A percentile compares a stretch with the other conserved stretches of the same genome.
Conservation (phyloP, 2,113 vertebrate genomes). For the Tragelaphus buxtoni region DNA sequence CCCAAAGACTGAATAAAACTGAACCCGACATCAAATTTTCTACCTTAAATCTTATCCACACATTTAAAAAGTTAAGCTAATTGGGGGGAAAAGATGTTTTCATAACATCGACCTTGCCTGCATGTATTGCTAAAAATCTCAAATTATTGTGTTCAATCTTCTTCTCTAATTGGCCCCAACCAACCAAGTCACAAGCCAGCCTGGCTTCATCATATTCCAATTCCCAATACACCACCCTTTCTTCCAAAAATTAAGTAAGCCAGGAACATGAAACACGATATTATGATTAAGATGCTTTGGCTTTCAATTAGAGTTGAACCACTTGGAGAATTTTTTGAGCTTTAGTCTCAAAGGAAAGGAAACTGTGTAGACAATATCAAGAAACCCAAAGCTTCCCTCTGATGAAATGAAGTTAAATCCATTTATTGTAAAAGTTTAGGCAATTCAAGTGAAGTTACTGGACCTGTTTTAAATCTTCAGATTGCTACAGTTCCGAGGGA, state of each 20-base stretch:
- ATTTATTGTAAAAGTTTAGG: conserved; percentile 31
- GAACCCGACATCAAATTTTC: neutral
- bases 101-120: neutral
- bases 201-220: conserved; percentile 44
- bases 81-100: neutral
- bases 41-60: conserved; percentile 4
- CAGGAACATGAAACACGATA: conserved; percentile 51
- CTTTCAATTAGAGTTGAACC: conserved; percentile 54
- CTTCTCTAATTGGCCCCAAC: conserved; percentile 52
- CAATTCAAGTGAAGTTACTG: conserved; percentile 44
- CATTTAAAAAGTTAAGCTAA: neutral
- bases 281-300: conserved; percentile 63
- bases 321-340: conserved; percentile 20
- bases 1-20: conserved; percentile 14
- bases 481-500: conserved; percentile 48
- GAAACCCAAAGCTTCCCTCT: conserved; percentile 47
- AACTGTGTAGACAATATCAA: conserved; percentile 32
- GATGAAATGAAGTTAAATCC: conserved; percentile 38
- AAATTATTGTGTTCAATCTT: conserved; percentile 1
- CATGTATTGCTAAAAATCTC: conserved; percentile 38
- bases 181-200: conserved; percentile 38
- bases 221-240: conserved; percentile 55
- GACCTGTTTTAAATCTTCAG: conserved; percentile 40
- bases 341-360: conserved; percentile 50
- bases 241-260: conserved; percentile 63